These are phyloP conservation scores for Holothuria scabra DNA, from an alignment of 53 echinoderm and acorn worm genomes.

Conservation along the genomic window DNA sequence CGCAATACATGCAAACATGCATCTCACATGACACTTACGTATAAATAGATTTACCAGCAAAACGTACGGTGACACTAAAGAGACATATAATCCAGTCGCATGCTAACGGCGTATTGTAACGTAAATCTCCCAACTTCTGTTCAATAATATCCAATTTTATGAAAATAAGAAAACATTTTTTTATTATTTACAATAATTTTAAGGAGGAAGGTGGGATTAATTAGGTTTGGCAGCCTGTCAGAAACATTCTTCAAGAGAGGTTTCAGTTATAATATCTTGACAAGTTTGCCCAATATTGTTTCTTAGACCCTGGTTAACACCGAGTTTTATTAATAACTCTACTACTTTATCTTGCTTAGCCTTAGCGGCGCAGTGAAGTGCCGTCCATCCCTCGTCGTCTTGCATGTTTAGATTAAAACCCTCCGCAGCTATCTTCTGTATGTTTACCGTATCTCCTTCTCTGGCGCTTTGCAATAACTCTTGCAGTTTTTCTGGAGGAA, in stretches of 20 bases:
- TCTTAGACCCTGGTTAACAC: constrained; percentile 43
- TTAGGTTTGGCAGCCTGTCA: not conserved
- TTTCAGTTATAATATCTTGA: constrained; percentile 33
- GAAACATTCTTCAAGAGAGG: constrained; percentile 34
- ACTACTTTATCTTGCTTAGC: constrained; percentile 58
- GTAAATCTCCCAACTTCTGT: too few relatives aligned
- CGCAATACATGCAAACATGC: too few relatives aligned
- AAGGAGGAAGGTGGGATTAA: too few relatives aligned
- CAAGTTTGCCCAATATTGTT: constrained; percentile 21
- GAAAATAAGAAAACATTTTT: too few relatives aligned
- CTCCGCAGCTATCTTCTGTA: constrained; percentile 56
- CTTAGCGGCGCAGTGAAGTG: constrained; percentile 67
- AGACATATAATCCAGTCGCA: too few relatives aligned
- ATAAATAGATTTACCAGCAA: too few relatives aligned
- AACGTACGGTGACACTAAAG: too few relatives aligned
- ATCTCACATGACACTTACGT: too few relatives aligned
- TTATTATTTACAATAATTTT: too few relatives aligned
- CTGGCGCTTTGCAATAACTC: constrained; percentile 58
- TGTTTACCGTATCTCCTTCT: constrained; percentile 62
- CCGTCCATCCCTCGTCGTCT: constrained; percentile 70
- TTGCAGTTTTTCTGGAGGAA: constrained; percentile 57
- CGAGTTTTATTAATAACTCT: constrained; percentile 49
- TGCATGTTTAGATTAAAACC: constrained; percentile 72
- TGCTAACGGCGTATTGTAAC: too few relatives aligned
- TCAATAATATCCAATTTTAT: too few relatives aligned